Evolutionary conservation across 1,140 invertebrate genomes (phyloP), one percentile per base, ranked within the genome.

Genomic region (Monomorium pharaonis): DNA sequence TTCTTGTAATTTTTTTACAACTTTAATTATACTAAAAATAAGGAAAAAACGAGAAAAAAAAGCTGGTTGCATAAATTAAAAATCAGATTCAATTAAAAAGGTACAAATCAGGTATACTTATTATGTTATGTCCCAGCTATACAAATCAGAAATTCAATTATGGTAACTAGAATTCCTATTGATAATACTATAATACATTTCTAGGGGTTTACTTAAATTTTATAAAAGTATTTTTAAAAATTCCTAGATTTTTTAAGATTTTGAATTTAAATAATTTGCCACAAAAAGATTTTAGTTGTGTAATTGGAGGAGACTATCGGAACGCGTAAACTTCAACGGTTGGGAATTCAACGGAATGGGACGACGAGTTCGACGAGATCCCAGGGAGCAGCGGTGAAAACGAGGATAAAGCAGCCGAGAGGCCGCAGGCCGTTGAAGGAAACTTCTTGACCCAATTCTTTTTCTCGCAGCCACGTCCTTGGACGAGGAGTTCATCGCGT

Each of bases 391-490:
- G 30, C 27, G 72, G 14, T n/a, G 30, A 24, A 44, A 58, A 49
- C 18, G 33, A 88, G 54, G 51, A 21, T 54, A 60, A 47, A 18
- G 21, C n/a, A 49, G 9, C 33, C 16, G 10, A 42, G 44, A 84
- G 42, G 58, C 37, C 18, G 51, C 33, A 9, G 63, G 21, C 58
- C 58, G 24, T 16, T 44, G 51, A 76, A 88, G 37, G 51, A 62
- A 88, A 88, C 69, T 88, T 88, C 51, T 30, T 49, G 85, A 83
- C 85, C 85, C 7, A 83, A 75, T 88, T 88, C 51, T 54, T 88
- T 87, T 86, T 74, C 33, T 16, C 24, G 37, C 60, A 30, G 21
- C 30, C 37, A 10, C 37, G 47, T 75, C 74, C 74, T 85, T 67
- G 51, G 30, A 24, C 27, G 9, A 58, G 47, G 65, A 86, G 27